These are phyloP conservation scores for Caenorhabditis brenneri DNA, from an alignment of 1,140 invertebrate genomes.

Conservation along the genomic window DNA sequence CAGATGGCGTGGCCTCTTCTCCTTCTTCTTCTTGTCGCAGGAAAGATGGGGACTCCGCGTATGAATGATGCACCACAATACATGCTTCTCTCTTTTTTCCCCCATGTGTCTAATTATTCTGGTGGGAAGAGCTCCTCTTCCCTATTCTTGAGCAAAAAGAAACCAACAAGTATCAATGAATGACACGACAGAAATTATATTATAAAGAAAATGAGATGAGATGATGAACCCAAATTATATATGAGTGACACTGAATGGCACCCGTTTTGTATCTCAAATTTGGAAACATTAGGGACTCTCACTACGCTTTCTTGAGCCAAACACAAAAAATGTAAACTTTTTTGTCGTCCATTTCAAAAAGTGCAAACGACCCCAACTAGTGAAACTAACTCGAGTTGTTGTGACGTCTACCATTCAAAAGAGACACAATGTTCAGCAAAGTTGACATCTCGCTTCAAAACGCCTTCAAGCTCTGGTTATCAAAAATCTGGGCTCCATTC, in stretches of 20 bases:
- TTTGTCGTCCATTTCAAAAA: background rate
- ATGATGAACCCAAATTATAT: background rate
- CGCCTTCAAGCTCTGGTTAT: constrained; percentile 14
- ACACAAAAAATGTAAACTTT: background rate
- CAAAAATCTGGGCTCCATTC: constrained; percentile 19
- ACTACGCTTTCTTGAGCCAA: background rate
- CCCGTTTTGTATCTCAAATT: background rate
- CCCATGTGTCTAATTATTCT: constrained; percentile 24
- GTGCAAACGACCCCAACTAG: background rate
- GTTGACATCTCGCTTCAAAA: constrained; percentile 14
- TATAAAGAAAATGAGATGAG: background rate
- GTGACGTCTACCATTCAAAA: background rate
- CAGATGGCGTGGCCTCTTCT: constrained; percentile 40
- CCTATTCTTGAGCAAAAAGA: background rate
- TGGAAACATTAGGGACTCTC: background rate
- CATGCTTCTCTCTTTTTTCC: background rate
- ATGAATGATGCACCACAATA: constrained; percentile 25
- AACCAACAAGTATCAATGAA: constrained; percentile 30
- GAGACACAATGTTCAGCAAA: background rate
- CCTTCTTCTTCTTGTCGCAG: background rate
- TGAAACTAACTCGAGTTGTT: background rate
- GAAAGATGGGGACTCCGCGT: background rate
- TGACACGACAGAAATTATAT: constrained; percentile 37
- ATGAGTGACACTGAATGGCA: constrained; percentile 21
- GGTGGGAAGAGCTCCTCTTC: background rate